A percentile compares a stretch with the other conserved stretches of the same genome.
These are phyloP conservation scores for Oxygymnocypris stewartii DNA, from an alignment of 2,113 vertebrate genomes.

Conservation along the genomic window DNA sequence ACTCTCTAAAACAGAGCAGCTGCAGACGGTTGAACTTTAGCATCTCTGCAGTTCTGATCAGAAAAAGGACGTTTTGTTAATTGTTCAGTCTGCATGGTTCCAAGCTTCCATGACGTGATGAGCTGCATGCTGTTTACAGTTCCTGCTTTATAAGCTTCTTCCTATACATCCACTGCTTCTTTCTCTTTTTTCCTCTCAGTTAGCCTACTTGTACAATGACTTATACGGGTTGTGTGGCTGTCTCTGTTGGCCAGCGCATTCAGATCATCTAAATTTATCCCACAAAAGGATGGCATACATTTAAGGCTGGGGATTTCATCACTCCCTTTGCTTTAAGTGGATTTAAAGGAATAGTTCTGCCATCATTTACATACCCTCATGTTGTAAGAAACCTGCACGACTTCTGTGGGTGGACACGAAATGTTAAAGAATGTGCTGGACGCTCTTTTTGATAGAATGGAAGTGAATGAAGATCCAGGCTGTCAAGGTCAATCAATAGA, in stretches of 20 bases:
- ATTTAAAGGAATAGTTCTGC: slow-evolving; percentile 22
- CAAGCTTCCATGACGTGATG: not conserved
- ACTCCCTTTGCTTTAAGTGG: slow-evolving; percentile 30
- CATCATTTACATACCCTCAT: not conserved
- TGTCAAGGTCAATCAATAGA: not conserved
- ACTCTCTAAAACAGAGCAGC: not conserved
- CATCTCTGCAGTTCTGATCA: not conserved
- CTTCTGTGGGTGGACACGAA: not conserved
- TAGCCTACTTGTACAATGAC: slow-evolving; percentile 58
- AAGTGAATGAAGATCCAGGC: not conserved
- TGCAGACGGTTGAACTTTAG: not conserved
- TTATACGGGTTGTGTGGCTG: slow-evolving; percentile 43
- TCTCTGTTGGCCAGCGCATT: slow-evolving; percentile 51
- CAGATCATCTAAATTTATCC: slow-evolving; percentile 58
- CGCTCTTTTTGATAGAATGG: not conserved
- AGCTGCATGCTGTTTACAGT: not conserved
- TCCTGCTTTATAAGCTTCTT: not conserved
- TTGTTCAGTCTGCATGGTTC: not conserved
- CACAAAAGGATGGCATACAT: slow-evolving; percentile 50
- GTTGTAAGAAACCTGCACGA: not conserved
- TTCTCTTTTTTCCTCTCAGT: slow-evolving; percentile 17
- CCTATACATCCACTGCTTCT: not conserved
- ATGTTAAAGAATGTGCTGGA: not conserved
- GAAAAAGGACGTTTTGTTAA: slow-evolving; percentile 2
- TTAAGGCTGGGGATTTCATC: slow-evolving; percentile 40